Percentiles rank a stretch among this genome's conserved stretches.
phyloP scores from a whole-genome alignment of 2,797 vertebrate genomes.

The Potorous gilbertii region DNA sequence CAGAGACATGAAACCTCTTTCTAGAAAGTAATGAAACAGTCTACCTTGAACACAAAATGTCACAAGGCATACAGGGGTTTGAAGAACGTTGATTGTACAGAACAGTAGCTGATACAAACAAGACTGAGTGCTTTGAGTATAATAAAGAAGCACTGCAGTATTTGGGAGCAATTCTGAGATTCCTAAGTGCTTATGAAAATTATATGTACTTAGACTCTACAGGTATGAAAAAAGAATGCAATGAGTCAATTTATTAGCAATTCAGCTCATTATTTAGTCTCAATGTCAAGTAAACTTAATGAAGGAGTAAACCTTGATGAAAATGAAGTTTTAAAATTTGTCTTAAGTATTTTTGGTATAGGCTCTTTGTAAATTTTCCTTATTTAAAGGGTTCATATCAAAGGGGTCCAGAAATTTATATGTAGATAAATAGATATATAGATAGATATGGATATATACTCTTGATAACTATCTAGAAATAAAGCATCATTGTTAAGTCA shows the following conservation, averaged over 20 bases:
- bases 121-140: not conserved
- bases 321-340: not conserved
- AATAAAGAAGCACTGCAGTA: not conserved
- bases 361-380: not conserved
- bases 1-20: not conserved
- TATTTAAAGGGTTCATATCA: not conserved
- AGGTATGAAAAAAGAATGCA: not conserved
- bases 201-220: not conserved
- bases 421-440: no score
- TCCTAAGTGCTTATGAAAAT: not conserved
- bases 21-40: not conserved
- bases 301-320: not conserved
- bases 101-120: not conserved
- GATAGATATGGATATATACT: not conserved
- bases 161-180: not conserved
- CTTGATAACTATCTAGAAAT: not conserved
- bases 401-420: not conserved
- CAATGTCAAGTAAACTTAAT: not conserved
- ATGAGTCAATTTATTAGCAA: not conserved
- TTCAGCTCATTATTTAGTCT: not conserved
- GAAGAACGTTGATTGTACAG: not conserved
- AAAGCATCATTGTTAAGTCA: not conserved
- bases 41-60: not conserved
- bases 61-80: not conserved
- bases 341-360: not conserved